Base-by-base conservation (phyloP, 2,888 invertebrate species). In the Ypsolopha scabrella region DNA sequence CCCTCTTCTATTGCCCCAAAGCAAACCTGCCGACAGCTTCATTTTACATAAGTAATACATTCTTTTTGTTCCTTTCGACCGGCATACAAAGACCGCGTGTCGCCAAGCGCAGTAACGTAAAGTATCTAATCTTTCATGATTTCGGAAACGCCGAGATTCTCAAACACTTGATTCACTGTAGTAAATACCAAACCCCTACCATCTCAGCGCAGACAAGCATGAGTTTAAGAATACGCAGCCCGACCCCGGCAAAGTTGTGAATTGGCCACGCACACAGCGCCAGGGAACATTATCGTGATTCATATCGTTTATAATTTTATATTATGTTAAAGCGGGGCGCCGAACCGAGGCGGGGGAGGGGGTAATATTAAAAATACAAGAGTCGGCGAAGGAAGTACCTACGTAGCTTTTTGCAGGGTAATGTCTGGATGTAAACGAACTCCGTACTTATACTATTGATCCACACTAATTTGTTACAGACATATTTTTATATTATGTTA, bases 231-330 rank as follows among this genome's bases (percentile, higher is more conserved):
- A 39, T 10, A 60, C 58, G 57, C 63, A 64, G 62, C 69, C 66
- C 69, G 65, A 68, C 69, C 65, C 68, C 70, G 68, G 68, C 65
- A 68, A 80, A 83, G 67, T 82, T 82, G 81, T 80, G 82, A 82
- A 83, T 82, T 80, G 78, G 82, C 80, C 77, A 75, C 80, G 75
- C 75, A 74, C 73, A 73, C 78, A 74, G 72, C 65, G 69, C 69
- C 73, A 70, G 73, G 68, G 72, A 75, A 79, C 80, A 80, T 82
- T 82, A 85, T 82, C 81, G 80, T 85, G 85, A 85, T 85, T 85
- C 82, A 85, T 82, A 81, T 80, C 82, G 78, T 78, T 85, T 85
- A 82, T 85, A 85, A 85, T 85, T 85, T 85, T 85, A 82, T 85
- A 83, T 85, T 82, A 85, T 83, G 83, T 85, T 85, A 83, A 83